Evolutionary conservation across 2,797 vertebrate species (phyloP), one percentile per base, ranked within the genome.

Genomic region (Phalanger gymnotis): DNA sequence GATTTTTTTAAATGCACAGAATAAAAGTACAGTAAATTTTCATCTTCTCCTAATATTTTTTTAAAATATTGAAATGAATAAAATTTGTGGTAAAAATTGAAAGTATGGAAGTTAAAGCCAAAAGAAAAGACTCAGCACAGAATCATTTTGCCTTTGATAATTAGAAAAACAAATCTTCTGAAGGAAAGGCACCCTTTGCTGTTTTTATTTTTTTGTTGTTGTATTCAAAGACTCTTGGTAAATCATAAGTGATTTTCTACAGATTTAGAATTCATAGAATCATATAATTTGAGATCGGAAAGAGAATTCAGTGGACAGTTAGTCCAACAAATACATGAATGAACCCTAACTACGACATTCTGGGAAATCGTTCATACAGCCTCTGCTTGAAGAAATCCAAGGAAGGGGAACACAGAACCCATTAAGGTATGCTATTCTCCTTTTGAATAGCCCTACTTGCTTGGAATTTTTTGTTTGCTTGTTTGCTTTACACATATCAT

Each of bases 21-120:
- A 30, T 96, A 92, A 92, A 30, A 96, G 95, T 57, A 91, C 52
- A 53, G 31, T 66, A 91, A 92, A 27, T 11, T 55, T 61, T 52
- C 30, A 7, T 93, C 58, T 11, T 34, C 54, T 61, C 31, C 31
- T 40, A 40, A 31, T 56, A 27, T 56, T 61, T 81, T 40, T 66
- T n/a, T 81, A 58, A 94, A 89, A 4, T 51, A n/a, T n/a, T n/a
- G 52, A 81, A 92, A 54, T 53, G 92, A 95, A 93, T 5, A 6
- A 53, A 90, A 57, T 5, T 30, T 58, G 9, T 2, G 11, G 22
- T 47, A 47, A 81, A 47, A 25, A 81, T 11, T 81, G 19, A 81
- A 87, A 27, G 40, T 25, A 27, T 87, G 73, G 40, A 51, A 87
- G 1, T 27, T 51, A 87, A 51, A 47, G 3, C 0, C 25, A 51